Evolutionary conservation across 2,888 invertebrate species (phyloP).

Genomic region (Incurvaria masculella): DNA sequence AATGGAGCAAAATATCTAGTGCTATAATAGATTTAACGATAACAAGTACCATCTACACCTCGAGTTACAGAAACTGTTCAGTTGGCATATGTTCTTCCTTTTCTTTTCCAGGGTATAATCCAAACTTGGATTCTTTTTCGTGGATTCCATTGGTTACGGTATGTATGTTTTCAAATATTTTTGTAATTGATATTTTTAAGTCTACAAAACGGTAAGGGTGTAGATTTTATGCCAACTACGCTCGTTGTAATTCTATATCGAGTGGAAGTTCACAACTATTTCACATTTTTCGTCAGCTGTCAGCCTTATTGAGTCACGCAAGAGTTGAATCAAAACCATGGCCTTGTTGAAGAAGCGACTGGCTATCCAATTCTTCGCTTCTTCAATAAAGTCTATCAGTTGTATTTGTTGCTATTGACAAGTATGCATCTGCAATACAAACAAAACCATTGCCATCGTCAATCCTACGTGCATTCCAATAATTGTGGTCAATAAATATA

Average conservation of each 20-base stretch:
- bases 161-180: not conserved
- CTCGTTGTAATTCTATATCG: not conserved
- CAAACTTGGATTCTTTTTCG: not conserved
- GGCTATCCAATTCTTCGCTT: no score
- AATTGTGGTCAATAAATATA: conserved; percentile 51
- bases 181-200: not conserved
- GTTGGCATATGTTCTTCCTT: no score
- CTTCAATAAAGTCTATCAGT: not conserved
- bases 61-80: no score
- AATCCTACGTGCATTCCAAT: conserved; percentile 47
- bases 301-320: conserved; percentile 6
- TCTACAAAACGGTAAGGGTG: conserved; percentile 27
- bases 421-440: not conserved
- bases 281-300: conserved; percentile 5
- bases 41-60: not conserved
- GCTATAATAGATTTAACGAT: conserved; percentile 22
- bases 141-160: no score
- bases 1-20: conserved; percentile 50
- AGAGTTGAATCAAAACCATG: not conserved
- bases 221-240: conserved; percentile 37
- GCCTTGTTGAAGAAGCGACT: not conserved
- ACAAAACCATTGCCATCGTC: conserved; percentile 44
- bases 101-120: no score
- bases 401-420: not conserved
- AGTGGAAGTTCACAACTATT: conserved; percentile 5